Evolutionary conservation across 2,888 invertebrate genomes (phyloP).

Genomic region (Agonopterix alstromeriana): DNA sequence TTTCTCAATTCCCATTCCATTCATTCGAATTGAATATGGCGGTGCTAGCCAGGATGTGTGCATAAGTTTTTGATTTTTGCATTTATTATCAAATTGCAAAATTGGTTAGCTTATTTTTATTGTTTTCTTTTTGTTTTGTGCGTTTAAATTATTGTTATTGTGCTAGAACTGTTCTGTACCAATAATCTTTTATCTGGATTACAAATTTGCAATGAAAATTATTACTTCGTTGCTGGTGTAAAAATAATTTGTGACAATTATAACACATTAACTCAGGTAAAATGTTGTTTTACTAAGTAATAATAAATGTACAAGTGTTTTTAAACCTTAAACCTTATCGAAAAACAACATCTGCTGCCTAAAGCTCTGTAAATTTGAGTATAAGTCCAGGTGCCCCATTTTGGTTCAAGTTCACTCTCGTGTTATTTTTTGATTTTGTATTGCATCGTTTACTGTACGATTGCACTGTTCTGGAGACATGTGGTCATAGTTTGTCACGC

Average conservation of each 20-base stretch:
- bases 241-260: constrained; percentile 74
- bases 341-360: constrained; percentile 20
- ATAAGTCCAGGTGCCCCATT: constrained; percentile 38
- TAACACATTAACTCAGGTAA: constrained; percentile 64
- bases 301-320: constrained; percentile 5
- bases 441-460: not conserved
- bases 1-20: constrained; percentile 20
- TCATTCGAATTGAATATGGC: constrained; percentile 66
- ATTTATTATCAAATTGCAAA: constrained; percentile 46
- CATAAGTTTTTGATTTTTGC: constrained; percentile 65
- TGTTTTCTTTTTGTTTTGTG: constrained; percentile 29
- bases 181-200: constrained; percentile 32
- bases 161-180: constrained; percentile 25
- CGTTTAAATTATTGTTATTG: constrained; percentile 20
- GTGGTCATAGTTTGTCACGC: constrained; percentile 7
- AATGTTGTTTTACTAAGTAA: constrained; percentile 38
- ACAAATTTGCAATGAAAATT: constrained; percentile 67
- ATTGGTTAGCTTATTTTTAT: constrained; percentile 30
- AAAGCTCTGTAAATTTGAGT: constrained; percentile 22
- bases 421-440: constrained; percentile 40
- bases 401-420: constrained; percentile 56
- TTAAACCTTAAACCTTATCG: constrained; percentile 10
- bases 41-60: constrained; percentile 73
- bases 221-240: constrained; percentile 71
- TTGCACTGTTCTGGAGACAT: not conserved